phyloP scores from a whole-genome alignment of 2,113 vertebrate genomes.

The Epinephelus lanceolatus region DNA sequence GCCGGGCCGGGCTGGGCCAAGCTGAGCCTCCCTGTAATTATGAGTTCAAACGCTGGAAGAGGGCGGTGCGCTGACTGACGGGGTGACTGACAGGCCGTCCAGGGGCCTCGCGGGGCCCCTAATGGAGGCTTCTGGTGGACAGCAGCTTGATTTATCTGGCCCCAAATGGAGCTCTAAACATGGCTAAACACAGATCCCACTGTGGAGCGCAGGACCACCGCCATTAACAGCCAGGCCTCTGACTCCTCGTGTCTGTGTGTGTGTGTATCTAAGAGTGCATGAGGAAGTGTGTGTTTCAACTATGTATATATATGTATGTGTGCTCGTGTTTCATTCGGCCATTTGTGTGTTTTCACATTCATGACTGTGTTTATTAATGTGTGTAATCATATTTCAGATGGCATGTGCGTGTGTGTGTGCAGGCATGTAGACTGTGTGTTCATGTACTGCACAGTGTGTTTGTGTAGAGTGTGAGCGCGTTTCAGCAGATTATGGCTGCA shows the following conservation, averaged over 20 bases:
- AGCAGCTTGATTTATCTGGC: slow-evolving; percentile 85
- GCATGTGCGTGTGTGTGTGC: neutral
- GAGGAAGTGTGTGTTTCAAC: slow-evolving; percentile 32
- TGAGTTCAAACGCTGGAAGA: slow-evolving; percentile 82
- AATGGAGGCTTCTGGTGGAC: slow-evolving; percentile 85
- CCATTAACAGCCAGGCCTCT: slow-evolving; percentile 71
- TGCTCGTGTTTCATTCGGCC: slow-evolving; percentile 33
- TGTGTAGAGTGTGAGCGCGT: neutral
- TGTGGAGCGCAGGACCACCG: slow-evolving; percentile 77
- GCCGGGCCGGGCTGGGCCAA: slow-evolving; percentile 41
- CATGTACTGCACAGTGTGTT: neutral
- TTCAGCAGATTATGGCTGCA: neutral
- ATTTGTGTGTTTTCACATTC: slow-evolving; percentile 16
- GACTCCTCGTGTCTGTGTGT: slow-evolving; percentile 15
- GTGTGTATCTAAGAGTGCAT: slow-evolving; percentile 30
- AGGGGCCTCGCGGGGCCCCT: slow-evolving; percentile 77
- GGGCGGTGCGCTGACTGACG: slow-evolving; percentile 73
- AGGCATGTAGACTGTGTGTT: neutral
- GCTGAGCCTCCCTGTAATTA: slow-evolving; percentile 85
- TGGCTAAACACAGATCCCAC: slow-evolving; percentile 84
- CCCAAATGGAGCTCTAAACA: slow-evolving; percentile 84
- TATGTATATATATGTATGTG: slow-evolving; percentile 14
- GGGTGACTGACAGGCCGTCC: slow-evolving; percentile 82
- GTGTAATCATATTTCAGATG: neutral
- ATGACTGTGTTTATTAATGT: slow-evolving; percentile 9